Base-by-base conservation (phyloP, 1,140 invertebrate species). In the Drosophila bipectinata region DNA sequence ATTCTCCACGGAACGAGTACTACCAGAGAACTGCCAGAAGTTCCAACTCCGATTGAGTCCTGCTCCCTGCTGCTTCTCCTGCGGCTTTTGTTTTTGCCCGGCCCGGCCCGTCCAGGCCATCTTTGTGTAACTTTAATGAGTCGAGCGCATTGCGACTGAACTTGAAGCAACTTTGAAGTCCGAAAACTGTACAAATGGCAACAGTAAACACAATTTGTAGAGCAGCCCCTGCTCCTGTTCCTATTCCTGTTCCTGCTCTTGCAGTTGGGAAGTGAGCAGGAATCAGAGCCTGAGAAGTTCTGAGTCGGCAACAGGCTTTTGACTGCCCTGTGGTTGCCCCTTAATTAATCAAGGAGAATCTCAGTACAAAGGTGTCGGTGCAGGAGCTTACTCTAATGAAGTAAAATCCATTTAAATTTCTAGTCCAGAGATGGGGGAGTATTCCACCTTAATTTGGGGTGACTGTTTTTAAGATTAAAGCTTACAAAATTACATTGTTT, bases 71-170 rank as follows among this genome's bases (percentile, higher is more conserved):
- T 28, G 26, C 5, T 6, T 6, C 26, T 57, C 45, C 55, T 30
- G 34, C 15, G 62, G 53, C 55, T 48, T 56, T 57, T 74, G 28
- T 47, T 44, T 54, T 12, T 44, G 14, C 39, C 56, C 28, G 53
- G 41, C 61, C 52, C 1, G 18, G 15, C 15, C 15, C n/a, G 37
- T 15, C 39, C 52, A 26, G 57, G 41, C 61, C 52, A 73, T 72
- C 63, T 63, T 49, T 61, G 57, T 59, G 59, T 72, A 77, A 78
- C 79, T 84, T 85, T 84, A 84, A 84, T 77, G 81, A 85, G 72
- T 77, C 68, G 81, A 74, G 54, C 55, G 41, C 73, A 77, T 58
- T 66, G 74, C 67, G 49, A 71, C 58, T 74, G 61, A 75, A 77
- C 56, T 77, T 77, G 74, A 76, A 62, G 41, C 48, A 61, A 56